A percentile compares a stretch with the other conserved stretches of the same genome.
These are phyloP conservation scores for Cinclus mexicanus DNA, from an alignment of 2,113 vertebrate genomes.

Conservation along the genomic window DNA sequence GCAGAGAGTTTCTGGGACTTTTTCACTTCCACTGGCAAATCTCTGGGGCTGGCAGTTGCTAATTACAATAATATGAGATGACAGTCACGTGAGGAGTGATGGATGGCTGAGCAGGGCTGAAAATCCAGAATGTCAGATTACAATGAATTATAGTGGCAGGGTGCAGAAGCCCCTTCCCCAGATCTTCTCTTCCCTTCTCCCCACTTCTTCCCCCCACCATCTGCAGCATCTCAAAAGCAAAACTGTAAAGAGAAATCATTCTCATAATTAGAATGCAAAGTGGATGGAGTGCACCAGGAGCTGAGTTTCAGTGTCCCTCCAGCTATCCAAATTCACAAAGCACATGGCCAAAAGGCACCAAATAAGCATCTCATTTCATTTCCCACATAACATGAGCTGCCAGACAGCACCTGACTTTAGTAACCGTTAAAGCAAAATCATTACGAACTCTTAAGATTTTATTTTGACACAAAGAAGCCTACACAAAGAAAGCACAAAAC, in stretches of 20 bases:
- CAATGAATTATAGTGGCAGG: not conserved
- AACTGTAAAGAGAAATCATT: not conserved
- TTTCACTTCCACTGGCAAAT: not conserved
- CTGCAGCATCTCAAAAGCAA: not conserved
- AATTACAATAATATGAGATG: not conserved
- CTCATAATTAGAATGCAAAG: not conserved
- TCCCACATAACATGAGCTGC: not conserved
- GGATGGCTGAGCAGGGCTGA: not conserved
- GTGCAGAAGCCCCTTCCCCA: not conserved
- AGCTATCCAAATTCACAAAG: not conserved
- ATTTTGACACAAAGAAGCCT: not conserved
- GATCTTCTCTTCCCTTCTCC: not conserved
- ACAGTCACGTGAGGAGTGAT: not conserved
- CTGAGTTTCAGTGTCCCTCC: not conserved
- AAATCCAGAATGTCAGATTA: not conserved
- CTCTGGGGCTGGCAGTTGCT: not conserved
- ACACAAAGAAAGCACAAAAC: not conserved
- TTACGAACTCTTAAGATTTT: not conserved
- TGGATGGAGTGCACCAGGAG: fast-evolving
- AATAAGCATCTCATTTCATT: not conserved
- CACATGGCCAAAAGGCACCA: not conserved
- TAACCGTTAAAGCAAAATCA: not conserved
- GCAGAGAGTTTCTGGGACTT: not conserved
- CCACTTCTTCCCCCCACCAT: not conserved
- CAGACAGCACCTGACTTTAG: not conserved